These are phyloP conservation scores for Ariolimax columbianus DNA, from an alignment of 2,888 invertebrate genomes.

Conservation along the genomic window DNA sequence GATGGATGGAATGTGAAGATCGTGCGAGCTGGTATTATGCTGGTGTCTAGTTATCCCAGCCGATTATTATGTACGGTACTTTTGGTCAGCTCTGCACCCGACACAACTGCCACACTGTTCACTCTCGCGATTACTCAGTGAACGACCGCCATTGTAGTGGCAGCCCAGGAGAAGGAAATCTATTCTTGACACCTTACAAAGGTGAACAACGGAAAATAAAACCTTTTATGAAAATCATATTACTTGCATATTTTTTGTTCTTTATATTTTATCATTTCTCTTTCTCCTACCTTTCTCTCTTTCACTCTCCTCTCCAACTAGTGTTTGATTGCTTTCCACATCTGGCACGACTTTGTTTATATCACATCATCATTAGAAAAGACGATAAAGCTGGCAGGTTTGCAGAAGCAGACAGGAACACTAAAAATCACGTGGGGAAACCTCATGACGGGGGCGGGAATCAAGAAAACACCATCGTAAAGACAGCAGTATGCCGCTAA, in stretches of 20 bases:
- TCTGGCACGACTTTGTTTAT: no score
- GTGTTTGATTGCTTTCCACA: no score
- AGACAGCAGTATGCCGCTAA: no score
- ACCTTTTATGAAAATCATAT: background rate
- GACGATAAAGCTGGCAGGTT: no score
- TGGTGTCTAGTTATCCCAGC: background rate
- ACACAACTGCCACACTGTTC: background rate
- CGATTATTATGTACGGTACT: background rate
- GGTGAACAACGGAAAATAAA: background rate
- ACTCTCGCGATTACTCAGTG: background rate
- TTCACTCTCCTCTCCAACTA: background rate
- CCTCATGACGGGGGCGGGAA: no score
- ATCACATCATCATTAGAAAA: no score
- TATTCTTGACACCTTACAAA: background rate
- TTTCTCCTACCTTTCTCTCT: background rate
- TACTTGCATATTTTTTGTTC: background rate
- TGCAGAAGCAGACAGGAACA: no score
- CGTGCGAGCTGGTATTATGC: background rate
- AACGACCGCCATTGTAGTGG: background rate
- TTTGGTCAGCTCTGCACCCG: conserved; percentile 22
- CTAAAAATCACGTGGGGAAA: no score
- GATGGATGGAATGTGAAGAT: conserved; percentile 3
- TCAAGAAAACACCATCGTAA: no score
- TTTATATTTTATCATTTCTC: background rate
- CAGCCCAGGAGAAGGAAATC: background rate